These are phyloP conservation scores for Manis crassicaudata DNA, from an alignment of 2,797 vertebrate genomes.

Conservation along the genomic window DNA sequence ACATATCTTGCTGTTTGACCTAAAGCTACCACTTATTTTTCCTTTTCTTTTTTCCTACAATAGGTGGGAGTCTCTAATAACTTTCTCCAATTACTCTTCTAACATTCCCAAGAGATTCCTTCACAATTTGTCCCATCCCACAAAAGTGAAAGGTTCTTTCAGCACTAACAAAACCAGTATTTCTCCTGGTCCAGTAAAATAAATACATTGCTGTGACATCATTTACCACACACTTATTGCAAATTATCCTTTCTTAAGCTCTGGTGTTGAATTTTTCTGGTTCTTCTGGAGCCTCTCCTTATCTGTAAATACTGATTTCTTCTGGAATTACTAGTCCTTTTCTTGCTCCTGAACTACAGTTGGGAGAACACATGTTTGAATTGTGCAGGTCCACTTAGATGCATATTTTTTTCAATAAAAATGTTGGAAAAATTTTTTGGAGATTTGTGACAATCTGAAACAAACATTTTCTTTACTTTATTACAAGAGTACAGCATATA, in stretches of 20 bases:
- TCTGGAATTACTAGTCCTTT: neutral
- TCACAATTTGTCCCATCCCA: neutral
- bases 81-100: neutral
- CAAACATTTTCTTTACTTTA: no score
- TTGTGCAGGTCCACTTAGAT: no score
- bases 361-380: no score
- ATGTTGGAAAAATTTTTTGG: no score
- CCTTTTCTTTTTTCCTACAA: neutral
- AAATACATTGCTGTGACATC: neutral
- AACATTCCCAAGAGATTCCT: neutral
- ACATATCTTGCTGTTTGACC: neutral
- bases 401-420: no score
- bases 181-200: neutral
- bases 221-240: neutral
- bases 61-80: neutral
- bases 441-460: no score
- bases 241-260: neutral
- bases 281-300: neutral
- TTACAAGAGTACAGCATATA: no score
- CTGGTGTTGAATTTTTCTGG: neutral
- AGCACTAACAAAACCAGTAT: neutral
- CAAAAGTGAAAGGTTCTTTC: neutral
- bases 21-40: neutral
- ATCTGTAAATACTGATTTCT: neutral
- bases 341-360: no score